phyloP scores from a whole-genome alignment of 2,113 vertebrate genomes.

The Boulengeromyrus knoepffleri region DNA sequence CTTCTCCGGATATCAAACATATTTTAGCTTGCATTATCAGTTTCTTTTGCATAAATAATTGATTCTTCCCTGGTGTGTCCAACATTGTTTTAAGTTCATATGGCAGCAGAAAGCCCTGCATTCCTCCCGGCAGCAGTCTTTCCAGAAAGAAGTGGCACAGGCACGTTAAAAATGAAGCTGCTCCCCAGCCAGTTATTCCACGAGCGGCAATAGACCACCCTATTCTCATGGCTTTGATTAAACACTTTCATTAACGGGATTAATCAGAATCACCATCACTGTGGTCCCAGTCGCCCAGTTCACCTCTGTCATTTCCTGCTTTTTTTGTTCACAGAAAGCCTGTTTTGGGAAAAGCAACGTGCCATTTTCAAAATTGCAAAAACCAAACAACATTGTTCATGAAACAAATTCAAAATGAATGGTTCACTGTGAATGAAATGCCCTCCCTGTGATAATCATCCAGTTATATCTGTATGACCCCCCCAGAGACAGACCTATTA shows the following conservation, averaged over 20 bases:
- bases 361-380: not conserved
- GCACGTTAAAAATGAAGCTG: not conserved
- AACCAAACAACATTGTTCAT: not conserved
- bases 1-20: not conserved
- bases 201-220: not conserved
- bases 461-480: not conserved
- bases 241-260: not conserved
- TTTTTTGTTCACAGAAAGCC: not conserved
- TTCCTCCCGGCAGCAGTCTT: not conserved
- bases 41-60: not conserved
- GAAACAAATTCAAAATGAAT: not conserved
- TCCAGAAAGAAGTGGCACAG: not conserved
- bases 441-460: not conserved
- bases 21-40: not conserved
- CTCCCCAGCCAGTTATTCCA: not conserved
- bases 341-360: not conserved
- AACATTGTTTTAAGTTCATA: not conserved
- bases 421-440: not conserved
- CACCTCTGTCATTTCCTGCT: not conserved
- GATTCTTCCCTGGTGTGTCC: not conserved
- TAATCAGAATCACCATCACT: not conserved
- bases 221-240: not conserved
- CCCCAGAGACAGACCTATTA: not conserved
- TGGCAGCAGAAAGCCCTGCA: not conserved
- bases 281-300: not conserved